A percentile compares a stretch with the other conserved stretches of the same genome.
phyloP scores from a whole-genome alignment of 2,888 invertebrate genomes.

The Pterobdella sp. region DNA sequence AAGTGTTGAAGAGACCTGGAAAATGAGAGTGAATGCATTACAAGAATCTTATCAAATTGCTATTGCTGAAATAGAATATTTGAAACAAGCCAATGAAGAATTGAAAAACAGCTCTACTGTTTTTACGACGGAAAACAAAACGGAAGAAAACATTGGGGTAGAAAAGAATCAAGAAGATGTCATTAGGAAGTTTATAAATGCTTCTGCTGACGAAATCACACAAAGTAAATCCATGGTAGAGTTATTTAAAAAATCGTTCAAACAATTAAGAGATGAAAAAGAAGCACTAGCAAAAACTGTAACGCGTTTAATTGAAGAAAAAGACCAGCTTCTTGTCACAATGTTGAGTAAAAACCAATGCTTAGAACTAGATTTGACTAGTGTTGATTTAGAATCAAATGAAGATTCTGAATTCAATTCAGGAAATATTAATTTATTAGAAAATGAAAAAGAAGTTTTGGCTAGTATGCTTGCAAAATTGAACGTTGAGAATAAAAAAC shows the following conservation, averaged over 20 bases:
- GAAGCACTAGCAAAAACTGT: conserved; percentile 30
- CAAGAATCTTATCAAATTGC: conserved; percentile 12
- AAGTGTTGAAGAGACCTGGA: conserved; percentile 21
- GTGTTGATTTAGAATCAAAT: conserved; percentile 20
- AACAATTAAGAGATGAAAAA: conserved; percentile 21
- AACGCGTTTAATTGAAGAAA: conserved; percentile 29
- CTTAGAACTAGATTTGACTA: conserved; percentile 27
- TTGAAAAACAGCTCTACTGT: background rate
- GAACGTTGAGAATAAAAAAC: conserved; percentile 30
- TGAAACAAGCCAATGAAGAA: background rate
- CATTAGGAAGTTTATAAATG: background rate
- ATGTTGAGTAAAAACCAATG: conserved; percentile 21
- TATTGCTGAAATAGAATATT: background rate
- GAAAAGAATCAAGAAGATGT: background rate
- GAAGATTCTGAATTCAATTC: conserved; percentile 10
- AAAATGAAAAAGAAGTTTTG: conserved; percentile 31
- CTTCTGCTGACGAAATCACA: background rate
- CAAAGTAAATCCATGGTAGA: background rate
- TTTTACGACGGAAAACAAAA: background rate
- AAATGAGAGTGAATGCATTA: conserved; percentile 18
- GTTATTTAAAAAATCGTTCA: background rate
- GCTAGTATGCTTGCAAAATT: conserved; percentile 32
- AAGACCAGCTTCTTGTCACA: conserved; percentile 28
- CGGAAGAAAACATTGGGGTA: background rate
- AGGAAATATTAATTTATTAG: conserved; percentile 22